Percentiles rank a stretch among this genome's conserved stretches.
Evolutionary conservation across 2,797 vertebrate species (phyloP).

Genomic region (Onychomys leucogaster): DNA sequence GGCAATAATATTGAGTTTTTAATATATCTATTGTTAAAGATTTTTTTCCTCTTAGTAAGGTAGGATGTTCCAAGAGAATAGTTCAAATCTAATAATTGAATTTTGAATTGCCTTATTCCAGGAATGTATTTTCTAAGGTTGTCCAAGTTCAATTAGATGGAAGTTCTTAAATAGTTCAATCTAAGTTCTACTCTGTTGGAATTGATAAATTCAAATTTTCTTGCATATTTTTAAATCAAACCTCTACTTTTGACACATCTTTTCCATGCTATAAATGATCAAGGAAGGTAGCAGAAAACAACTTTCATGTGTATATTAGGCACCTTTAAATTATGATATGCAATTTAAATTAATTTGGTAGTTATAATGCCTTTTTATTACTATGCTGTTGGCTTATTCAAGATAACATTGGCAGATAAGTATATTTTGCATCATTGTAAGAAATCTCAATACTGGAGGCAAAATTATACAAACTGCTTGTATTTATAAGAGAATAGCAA

Average conservation of each 20-base stretch:
- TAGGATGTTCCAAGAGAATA: constrained; percentile 32
- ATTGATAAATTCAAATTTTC: background rate
- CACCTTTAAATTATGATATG: constrained; percentile 44
- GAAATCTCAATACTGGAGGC: constrained; percentile 32
- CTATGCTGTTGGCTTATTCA: background rate
- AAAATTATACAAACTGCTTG: constrained; percentile 55
- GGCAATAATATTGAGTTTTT: constrained; percentile 37
- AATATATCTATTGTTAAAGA: constrained; percentile 50
- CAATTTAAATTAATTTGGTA: constrained; percentile 37
- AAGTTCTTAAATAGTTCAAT: constrained; percentile 42
- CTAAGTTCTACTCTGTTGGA: constrained; percentile 31
- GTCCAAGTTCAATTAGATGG: constrained; percentile 29
- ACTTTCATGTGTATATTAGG: background rate
- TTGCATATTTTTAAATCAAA: constrained; percentile 53
- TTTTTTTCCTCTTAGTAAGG: constrained; percentile 38
- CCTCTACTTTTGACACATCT: background rate
- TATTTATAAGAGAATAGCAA: constrained; percentile 27
- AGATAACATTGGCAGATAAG: constrained; percentile 32
- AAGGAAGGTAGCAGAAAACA: background rate
- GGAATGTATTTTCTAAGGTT: constrained; percentile 30
- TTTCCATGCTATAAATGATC: background rate
- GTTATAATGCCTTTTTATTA: constrained; percentile 51
- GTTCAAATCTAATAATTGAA: constrained; percentile 64
- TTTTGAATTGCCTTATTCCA: constrained; percentile 54
- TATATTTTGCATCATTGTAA: constrained; percentile 39